These are phyloP conservation scores for Cyprinodon diabolis DNA, from an alignment of 2,797 vertebrate species.

Conservation along the genomic window DNA sequence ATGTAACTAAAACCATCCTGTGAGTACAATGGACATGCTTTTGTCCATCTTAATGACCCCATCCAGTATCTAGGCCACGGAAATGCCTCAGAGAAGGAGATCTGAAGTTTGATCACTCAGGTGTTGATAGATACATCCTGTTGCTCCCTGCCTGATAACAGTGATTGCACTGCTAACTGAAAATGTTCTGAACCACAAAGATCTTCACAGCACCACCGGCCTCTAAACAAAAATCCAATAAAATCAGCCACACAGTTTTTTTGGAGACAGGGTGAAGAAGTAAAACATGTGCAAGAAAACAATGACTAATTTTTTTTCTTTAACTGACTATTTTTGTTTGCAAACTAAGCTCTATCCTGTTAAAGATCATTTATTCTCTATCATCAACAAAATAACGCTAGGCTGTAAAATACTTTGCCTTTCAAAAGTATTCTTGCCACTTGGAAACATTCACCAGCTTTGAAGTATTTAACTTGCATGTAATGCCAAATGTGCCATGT, in stretches of 20 bases:
- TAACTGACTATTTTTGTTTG: constrained; percentile 33
- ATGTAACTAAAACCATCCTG: not conserved
- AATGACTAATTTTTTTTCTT: constrained; percentile 23
- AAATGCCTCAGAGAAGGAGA: constrained; percentile 56
- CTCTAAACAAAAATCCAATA: not conserved
- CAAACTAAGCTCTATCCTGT: constrained; percentile 13
- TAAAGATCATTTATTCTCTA: constrained; percentile 6
- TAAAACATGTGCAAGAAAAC: constrained; percentile 2
- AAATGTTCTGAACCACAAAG: constrained; percentile 35
- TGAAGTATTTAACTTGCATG: not conserved
- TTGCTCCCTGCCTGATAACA: constrained; percentile 72
- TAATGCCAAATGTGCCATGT: not conserved
- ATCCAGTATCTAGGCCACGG: constrained; percentile 36
- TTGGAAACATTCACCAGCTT: not conserved
- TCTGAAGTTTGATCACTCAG: constrained; percentile 52
- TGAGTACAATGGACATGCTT: not conserved
- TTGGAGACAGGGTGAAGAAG: constrained; percentile 5
- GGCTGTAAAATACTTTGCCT: too few species aligned
- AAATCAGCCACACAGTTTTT: constrained; percentile 15
- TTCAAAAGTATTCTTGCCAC: too few species aligned
- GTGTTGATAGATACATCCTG: constrained; percentile 73
- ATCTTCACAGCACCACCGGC: constrained; percentile 22
- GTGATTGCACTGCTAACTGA: constrained; percentile 62
- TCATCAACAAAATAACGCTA: not conserved
- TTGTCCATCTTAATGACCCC: constrained; percentile 36